Base-by-base conservation (phyloP, 2,888 invertebrate genomes). In the Vesta saturnalis region DNA sequence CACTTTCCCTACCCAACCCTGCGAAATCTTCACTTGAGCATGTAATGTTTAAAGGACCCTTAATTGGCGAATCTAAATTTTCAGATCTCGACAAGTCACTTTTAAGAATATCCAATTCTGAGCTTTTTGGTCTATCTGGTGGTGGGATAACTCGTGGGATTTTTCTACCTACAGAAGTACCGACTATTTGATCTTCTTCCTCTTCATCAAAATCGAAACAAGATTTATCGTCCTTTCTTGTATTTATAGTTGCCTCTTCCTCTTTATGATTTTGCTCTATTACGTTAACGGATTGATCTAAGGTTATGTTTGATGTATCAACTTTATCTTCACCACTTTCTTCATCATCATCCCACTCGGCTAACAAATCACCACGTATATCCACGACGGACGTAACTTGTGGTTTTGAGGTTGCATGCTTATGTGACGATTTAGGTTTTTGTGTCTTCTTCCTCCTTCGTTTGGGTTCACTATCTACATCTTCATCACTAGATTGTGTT, bases 151-250 rank as follows among this genome's bases (percentile, higher is more conserved):
- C 87, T 60, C 91, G 84, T 0, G 91, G 90, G 73, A 91, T 90
- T 84, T 91, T 92, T 71, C 91, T 85, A 12, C 90, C 86, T 12
- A 80, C 81, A 46, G 81, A 70, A n/a, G 76, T 74, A 22, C 76
- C 80, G 69, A 88, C 87, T 64, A 87, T 84, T 85, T 74, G 69
- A n/a, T 85, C 88, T 79, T 92, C 89, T 73, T 92, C 92, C 70
- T 93, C 92, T 59, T 90, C 90, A 73, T 91, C 90, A 80, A 94
- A 94, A 81, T 94, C 94, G 79, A 93, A 94, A 80, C 93, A 93
- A 0, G 92, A 91, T 66, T 85, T 85, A 58, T 73, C 76, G 74
- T 30, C 73, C 71, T 56, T 80, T 75, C 57, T 79, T 58, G 61
- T 66, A 19, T 49, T 55, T 22, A 43, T 15, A 16, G 39, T 64